These are phyloP conservation scores for Calonectris borealis DNA, from an alignment of 2,113 vertebrate genomes.

Conservation along the genomic window DNA sequence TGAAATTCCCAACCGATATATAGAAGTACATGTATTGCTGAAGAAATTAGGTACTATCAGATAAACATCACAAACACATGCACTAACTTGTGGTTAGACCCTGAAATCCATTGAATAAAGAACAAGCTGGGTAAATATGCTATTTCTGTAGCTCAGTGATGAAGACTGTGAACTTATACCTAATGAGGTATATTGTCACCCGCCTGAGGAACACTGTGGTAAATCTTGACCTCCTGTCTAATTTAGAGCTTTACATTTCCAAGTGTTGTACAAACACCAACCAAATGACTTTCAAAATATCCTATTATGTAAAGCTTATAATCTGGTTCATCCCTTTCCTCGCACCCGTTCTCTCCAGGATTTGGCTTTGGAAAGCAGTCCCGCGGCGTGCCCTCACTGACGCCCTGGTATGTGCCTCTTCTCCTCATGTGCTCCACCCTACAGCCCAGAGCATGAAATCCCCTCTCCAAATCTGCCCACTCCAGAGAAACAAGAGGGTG, in stretches of 20 bases:
- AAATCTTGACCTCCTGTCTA: background rate
- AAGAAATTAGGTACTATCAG: background rate
- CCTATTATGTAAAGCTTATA: background rate
- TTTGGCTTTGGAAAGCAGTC: background rate
- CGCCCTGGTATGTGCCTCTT: accelerated
- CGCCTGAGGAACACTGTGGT: background rate
- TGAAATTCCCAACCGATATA: background rate
- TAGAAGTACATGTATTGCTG: background rate
- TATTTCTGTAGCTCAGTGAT: background rate
- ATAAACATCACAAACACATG: background rate
- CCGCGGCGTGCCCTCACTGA: background rate
- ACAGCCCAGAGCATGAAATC: background rate
- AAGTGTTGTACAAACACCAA: background rate
- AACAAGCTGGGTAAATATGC: background rate
- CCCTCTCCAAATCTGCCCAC: background rate
- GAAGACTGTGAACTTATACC: background rate
- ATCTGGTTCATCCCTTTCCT: background rate
- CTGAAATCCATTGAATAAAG: background rate
- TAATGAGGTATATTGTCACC: background rate
- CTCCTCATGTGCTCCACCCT: background rate
- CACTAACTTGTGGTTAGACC: background rate
- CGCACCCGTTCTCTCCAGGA: accelerated
- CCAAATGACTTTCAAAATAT: background rate
- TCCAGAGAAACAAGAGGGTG: background rate
- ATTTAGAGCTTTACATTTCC: background rate